A percentile compares a stretch with the other conserved stretches of the same genome.
phyloP scores from a whole-genome alignment of 2,888 invertebrate genomes.

The Drosophila merina region DNA sequence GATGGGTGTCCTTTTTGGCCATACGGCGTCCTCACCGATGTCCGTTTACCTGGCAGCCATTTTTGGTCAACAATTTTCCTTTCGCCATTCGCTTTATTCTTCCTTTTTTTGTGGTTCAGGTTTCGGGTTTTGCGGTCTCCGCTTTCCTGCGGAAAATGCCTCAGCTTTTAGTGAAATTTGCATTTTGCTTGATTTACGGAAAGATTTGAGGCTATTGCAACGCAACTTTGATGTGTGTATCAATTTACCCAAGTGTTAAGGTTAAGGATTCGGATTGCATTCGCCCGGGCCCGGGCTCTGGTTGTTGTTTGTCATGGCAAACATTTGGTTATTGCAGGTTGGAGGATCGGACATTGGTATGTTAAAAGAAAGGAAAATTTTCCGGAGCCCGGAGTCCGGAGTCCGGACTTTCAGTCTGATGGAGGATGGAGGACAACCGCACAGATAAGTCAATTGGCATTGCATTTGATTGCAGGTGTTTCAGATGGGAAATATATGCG shows the following conservation, averaged over 20 bases:
- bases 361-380: neutral
- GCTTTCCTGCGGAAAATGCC: conserved; percentile 28
- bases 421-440: conserved; percentile 45
- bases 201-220: conserved; percentile 76
- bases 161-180: conserved; percentile 68
- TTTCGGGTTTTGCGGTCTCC: conserved; percentile 46
- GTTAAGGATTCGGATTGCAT: conserved; percentile 52
- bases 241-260: conserved; percentile 68
- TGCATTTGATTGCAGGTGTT: conserved; percentile 60
- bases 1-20: conserved; percentile 46
- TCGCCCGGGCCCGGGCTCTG: conserved; percentile 57
- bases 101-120: conserved; percentile 21
- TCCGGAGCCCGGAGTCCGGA: conserved; percentile 3
- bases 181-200: conserved; percentile 78
- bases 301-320: conserved; percentile 65
- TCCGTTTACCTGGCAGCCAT: conserved; percentile 59
- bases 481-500: conserved; percentile 1
- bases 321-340: conserved; percentile 65
- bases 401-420: conserved; percentile 7
- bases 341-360: conserved; percentile 1
- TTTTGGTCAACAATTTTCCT: conserved; percentile 56
- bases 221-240: conserved; percentile 77
- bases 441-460: conserved; percentile 73
- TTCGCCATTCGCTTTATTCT: conserved; percentile 36
- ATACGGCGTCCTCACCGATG: conserved; percentile 32